Percentiles rank a stretch among this genome's conserved stretches.
phyloP scores from a whole-genome alignment of 2,113 vertebrate genomes.

The Penelope pileata region DNA sequence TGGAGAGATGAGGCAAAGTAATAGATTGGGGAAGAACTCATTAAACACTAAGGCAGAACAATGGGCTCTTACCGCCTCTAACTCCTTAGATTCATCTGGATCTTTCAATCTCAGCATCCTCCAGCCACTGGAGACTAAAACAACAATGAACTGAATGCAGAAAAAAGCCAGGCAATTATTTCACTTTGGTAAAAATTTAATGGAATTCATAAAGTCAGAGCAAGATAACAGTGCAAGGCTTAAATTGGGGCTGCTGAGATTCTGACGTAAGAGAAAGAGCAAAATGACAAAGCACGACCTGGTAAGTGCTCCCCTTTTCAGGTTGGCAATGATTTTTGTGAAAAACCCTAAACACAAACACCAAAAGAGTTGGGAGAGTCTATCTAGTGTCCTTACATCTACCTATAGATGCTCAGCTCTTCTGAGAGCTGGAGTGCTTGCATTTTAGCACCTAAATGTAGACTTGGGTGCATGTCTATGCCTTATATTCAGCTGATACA shows the following conservation, averaged over 20 bases:
- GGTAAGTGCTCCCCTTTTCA: not conserved
- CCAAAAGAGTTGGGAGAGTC: not conserved
- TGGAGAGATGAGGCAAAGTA: constrained; percentile 17
- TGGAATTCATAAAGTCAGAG: not conserved
- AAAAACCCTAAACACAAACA: not conserved
- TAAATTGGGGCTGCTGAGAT: not conserved
- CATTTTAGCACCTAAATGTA: not conserved
- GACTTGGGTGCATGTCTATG: fast-evolving
- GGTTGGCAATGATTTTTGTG: not conserved
- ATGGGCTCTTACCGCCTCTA: constrained; percentile 26
- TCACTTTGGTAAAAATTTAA: constrained; percentile 12
- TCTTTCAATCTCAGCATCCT: constrained; percentile 36
- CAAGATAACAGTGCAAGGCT: not conserved
- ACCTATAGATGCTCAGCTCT: not conserved
- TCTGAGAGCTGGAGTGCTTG: not conserved
- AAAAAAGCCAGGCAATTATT: constrained; percentile 42
- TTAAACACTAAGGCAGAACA: constrained; percentile 41
- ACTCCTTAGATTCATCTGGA: constrained; percentile 30
- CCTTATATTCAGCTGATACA: not conserved
- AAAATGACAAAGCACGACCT: not conserved
- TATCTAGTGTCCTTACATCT: not conserved
- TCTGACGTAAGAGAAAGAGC: not conserved
- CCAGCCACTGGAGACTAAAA: constrained; percentile 28
- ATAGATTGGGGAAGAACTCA: constrained; percentile 45
- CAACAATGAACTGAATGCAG: not conserved